phyloP scores from a whole-genome alignment of 2,113 vertebrate genomes.

The Oryctolagus cuniculus region mOryCun1.1 NC_091440.1:82112501-82113000 shows the following conservation, averaged over 20 bases:
- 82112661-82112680: background rate
- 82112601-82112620: background rate
- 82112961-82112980: conserved; percentile 63
- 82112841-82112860: conserved; percentile 55
- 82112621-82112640: background rate
- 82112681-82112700: background rate
- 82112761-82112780: background rate
- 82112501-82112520: too few species aligned
- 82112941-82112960: conserved; percentile 61
- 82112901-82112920: conserved; percentile 66
- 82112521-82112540: too few species aligned
- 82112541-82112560: too few species aligned
- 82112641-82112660: background rate
- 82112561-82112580: too few species aligned
- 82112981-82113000: conserved; percentile 69
- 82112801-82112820: conserved; percentile 55
- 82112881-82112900: conserved; percentile 48
- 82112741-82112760: background rate
- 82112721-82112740: background rate
- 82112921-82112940: conserved; percentile 57
- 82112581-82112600: too few species aligned
- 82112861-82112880: background rate
- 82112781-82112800: background rate
- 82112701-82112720: background rate
- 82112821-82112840: conserved; percentile 57